Evolutionary conservation across 2,797 vertebrate species (phyloP).

Genomic region (Uromys caudimaculatus): DNA sequence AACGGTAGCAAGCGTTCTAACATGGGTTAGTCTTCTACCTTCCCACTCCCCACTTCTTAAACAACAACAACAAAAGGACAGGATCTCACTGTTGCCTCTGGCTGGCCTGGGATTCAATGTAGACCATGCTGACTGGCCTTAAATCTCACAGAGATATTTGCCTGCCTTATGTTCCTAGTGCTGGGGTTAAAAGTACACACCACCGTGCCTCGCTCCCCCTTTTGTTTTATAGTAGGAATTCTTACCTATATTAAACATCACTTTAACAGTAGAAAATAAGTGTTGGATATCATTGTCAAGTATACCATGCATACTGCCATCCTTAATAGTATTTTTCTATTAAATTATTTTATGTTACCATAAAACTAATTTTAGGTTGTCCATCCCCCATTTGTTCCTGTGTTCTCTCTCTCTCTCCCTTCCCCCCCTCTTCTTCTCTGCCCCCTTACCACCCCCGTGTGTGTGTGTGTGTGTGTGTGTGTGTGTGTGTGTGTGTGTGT

Average conservation of each 20-base stretch:
- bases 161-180: neutral
- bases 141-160: neutral
- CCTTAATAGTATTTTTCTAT: neutral
- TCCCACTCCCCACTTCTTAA: neutral
- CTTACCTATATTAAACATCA: neutral
- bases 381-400: neutral
- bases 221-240: neutral
- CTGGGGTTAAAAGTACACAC: neutral
- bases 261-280: neutral
- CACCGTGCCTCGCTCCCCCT: neutral
- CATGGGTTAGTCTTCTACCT: neutral
- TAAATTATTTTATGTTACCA: neutral
- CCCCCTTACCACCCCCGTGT: too few relatives aligned
- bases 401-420: neutral
- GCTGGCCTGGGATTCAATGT: neutral
- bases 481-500: too few relatives aligned
- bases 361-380: neutral
- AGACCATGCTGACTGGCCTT: neutral
- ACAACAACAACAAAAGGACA: neutral
- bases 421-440: accelerated
- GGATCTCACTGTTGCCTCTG: neutral
- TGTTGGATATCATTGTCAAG: neutral
- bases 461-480: neutral
- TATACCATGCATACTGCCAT: neutral
- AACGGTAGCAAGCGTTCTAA: neutral